Evolutionary conservation across 1,140 invertebrate genomes (phyloP), one percentile per base, ranked within the genome.

Genomic region (Aphelenchoides besseyi): DNA sequence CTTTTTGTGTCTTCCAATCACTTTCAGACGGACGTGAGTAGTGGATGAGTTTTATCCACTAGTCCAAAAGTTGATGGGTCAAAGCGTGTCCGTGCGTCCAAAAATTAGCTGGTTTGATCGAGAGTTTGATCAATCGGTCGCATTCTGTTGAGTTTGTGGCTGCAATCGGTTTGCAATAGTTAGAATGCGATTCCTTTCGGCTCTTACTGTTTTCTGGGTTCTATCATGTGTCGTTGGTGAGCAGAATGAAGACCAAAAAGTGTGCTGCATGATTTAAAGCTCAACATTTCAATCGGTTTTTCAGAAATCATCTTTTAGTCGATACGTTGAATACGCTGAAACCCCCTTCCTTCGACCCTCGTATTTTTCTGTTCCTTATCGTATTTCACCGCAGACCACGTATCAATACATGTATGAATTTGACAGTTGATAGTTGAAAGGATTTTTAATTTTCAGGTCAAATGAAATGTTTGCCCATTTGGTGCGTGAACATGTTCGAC

Each of bases 401-500:
- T n/a, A n/a, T n/a, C n/a, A n/a, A n/a, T n/a, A n/a, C n/a, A n/a
- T n/a, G n/a, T n/a, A n/a, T n/a, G n/a, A n/a, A n/a, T n/a, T n/a
- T n/a, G n/a, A n/a, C n/a, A n/a, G n/a, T n/a, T n/a, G n/a, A n/a
- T n/a, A n/a, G n/a, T n/a, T n/a, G n/a, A n/a, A n/a, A n/a, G n/a
- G n/a, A n/a, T n/a, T n/a, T n/a, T n/a, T n/a, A n/a, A n/a, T 33
- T 18, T 66, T 18, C 63, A 66, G 30, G 12, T 53, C 63, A 23
- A 53, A 53, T 30, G 63, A 66, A 2, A 66, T 66, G 63, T 66
- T 66, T 32, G 63, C 63, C 63, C 63, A 66, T 53, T 66, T 66
- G 36, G 30, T 66, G 2, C 63, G 63, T 29, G 63, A 66, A 37
- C 63, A 66, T 8, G 36, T 35, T 16, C 63, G 63, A n/a, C 63